Base-by-base conservation (phyloP, 2,113 vertebrate genomes). In the Tachuris rubrigastra region DNA sequence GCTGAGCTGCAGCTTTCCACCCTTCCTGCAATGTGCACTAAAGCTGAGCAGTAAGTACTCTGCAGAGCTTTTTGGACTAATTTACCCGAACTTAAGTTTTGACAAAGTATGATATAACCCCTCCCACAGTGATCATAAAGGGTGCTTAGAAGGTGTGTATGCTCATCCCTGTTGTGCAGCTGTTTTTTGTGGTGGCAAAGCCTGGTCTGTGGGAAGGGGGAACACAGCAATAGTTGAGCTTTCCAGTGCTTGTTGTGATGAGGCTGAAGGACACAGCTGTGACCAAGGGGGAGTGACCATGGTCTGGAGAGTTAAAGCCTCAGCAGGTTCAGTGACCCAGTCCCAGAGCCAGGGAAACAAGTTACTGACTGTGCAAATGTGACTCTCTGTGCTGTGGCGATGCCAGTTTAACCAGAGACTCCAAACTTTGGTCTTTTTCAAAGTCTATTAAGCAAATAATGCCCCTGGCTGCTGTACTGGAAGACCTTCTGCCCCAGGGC, bases 201-300 rank as follows among this genome's bases (percentile, higher is more conserved):
- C 12, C n/a, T 37, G 58, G 27, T 44, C 9, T 0, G 2, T 46
- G n/a, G 50, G 62, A 79, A 79, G 37, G 25, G 18, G 41, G 39
- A 46, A 30, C 1, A 5, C 25, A 60, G 56, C 7, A 35, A 24
- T 25, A 3, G 19, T 49, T 69, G 12, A 24, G 27, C 2, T 58
- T 67, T 63, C 42, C 39, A 59, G 55, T 12, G 15, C 33, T 84
- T 42, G 23, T 47, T 0, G 1, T 28, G 56, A 19, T 6, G 52
- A 23, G 25, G 35, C 52, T 80, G 3, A 71, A 71, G 68, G 35
- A 8, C 41, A 11, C 0, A 1, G 55, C 19, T 50, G 16, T 0
- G 0, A 37, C 14, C 10, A 71, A 13, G 35, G n/a, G 42, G 47
- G 67, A 77, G 71, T 0, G 8, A 22, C 24, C 24, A 25, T 53